Evolutionary conservation across 2,888 invertebrate genomes (phyloP).

Genomic region (Augochlorella aurata): DNA sequence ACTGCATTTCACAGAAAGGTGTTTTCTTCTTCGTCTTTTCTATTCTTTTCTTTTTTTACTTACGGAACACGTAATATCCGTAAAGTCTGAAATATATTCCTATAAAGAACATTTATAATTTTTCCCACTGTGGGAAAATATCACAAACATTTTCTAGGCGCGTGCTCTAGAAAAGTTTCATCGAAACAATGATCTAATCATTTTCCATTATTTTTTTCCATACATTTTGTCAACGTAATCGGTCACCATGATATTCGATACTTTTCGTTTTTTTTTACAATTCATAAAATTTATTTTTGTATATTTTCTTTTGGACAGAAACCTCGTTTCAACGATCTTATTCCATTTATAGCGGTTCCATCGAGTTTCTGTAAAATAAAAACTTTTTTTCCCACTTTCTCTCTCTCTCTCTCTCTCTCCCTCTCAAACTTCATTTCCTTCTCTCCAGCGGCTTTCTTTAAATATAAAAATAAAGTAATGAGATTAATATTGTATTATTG

Average conservation of each 20-base stretch:
- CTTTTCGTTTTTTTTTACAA: slow-evolving; percentile 17
- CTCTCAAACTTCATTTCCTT: not conserved
- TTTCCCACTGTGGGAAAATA: slow-evolving; percentile 64
- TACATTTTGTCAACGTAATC: slow-evolving; percentile 45
- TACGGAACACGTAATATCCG: slow-evolving; percentile 56
- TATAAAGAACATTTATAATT: slow-evolving; percentile 67
- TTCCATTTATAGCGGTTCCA: slow-evolving; percentile 3
- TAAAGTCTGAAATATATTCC: slow-evolving; percentile 66
- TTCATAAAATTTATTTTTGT: slow-evolving; percentile 17
- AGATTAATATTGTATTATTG: slow-evolving; percentile 58
- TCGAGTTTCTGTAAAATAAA: slow-evolving; percentile 32
- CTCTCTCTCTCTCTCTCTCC: not conserved
- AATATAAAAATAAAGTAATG: slow-evolving; percentile 59
- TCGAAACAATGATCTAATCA: slow-evolving; percentile 62
- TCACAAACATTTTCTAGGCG: slow-evolving; percentile 64
- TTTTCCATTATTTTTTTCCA: not conserved
- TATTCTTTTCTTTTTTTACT: slow-evolving; percentile 16
- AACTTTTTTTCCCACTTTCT: not conserved
- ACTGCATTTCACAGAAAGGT: slow-evolving; percentile 72
- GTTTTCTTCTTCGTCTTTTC: slow-evolving; percentile 28
- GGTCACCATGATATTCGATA: slow-evolving; percentile 21
- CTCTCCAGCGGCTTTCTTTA: slow-evolving; percentile 27
- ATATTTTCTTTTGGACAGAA: slow-evolving; percentile 15
- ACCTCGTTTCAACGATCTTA: slow-evolving; percentile 25
- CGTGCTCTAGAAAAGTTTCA: slow-evolving; percentile 58